phyloP scores from a whole-genome alignment of 2,113 vertebrate genomes.

The Monopterus albus region DNA sequence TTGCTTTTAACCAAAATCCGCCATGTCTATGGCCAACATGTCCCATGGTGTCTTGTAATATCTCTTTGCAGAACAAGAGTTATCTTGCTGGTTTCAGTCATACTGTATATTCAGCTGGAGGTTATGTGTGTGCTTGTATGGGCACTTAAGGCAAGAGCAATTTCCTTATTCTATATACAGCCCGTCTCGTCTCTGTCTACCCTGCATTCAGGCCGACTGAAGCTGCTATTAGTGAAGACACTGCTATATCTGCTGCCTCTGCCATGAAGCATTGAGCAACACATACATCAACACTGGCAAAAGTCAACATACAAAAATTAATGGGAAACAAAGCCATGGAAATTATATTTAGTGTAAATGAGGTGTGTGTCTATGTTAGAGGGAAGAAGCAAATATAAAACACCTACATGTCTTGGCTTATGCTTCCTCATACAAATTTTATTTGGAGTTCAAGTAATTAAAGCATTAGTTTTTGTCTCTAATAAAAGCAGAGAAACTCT shows the following conservation, averaged over 20 bases:
- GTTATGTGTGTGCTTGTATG: background rate
- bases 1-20: conserved; percentile 23
- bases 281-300: conserved; percentile 10
- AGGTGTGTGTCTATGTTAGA: conserved; percentile 31
- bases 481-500: background rate
- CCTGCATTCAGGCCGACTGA: background rate
- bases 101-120: conserved; percentile 1
- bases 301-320: background rate
- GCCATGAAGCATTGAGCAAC: background rate
- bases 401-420: conserved; percentile 37
- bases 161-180: background rate
- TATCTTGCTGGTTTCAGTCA: conserved; percentile 6
- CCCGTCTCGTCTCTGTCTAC: conserved; percentile 12
- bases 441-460: conserved; percentile 24
- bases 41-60: conserved; percentile 20
- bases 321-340: background rate
- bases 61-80: background rate
- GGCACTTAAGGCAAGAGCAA: background rate
- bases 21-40: background rate
- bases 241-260: background rate
- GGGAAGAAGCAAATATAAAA: conserved; percentile 29
- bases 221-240: background rate
- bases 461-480: background rate
- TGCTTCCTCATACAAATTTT: conserved; percentile 2
- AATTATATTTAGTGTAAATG: background rate